phyloP scores from a whole-genome alignment of 2,113 vertebrate genomes.

The Pipa parva region DNA sequence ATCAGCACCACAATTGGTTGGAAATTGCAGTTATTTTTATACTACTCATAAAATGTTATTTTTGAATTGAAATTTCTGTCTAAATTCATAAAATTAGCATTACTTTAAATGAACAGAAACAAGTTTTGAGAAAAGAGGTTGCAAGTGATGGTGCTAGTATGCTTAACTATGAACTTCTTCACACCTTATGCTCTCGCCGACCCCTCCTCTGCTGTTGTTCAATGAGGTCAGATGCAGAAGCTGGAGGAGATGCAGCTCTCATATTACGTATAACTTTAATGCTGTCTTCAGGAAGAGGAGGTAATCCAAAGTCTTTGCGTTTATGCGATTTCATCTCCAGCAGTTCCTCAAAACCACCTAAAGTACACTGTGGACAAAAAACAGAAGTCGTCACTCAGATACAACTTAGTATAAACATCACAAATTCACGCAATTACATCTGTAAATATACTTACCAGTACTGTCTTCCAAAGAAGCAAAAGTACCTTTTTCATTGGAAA shows the following conservation, averaged over 20 bases:
- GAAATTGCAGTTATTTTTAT: no score
- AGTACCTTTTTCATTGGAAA: slow-evolving; percentile 97
- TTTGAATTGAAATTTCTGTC: no score
- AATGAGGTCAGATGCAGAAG: slow-evolving; percentile 92
- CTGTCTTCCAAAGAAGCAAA: slow-evolving; percentile 88
- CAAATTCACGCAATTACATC: background rate
- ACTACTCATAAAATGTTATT: no score
- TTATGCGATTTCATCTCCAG: slow-evolving; percentile 84
- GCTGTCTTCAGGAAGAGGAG: slow-evolving; percentile 89
- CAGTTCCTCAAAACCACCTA: slow-evolving; percentile 93
- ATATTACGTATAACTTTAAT: slow-evolving; percentile 92
- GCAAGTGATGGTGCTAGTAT: no score
- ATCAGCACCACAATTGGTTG: no score
- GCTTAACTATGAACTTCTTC: background rate
- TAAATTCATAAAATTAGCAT: no score
- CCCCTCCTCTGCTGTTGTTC: slow-evolving; percentile 96
- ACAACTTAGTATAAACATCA: background rate
- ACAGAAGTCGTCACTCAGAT: background rate
- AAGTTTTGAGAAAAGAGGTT: no score
- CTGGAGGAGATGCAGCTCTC: slow-evolving; percentile 90
- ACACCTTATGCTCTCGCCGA: slow-evolving; percentile 89
- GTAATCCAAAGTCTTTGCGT: slow-evolving; percentile 75
- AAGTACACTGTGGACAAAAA: slow-evolving; percentile 72
- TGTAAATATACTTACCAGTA: slow-evolving; percentile 75
- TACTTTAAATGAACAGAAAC: no score